Conservation (phyloP, 2,113 vertebrate genomes). For the Heliornis fulica region DNA sequence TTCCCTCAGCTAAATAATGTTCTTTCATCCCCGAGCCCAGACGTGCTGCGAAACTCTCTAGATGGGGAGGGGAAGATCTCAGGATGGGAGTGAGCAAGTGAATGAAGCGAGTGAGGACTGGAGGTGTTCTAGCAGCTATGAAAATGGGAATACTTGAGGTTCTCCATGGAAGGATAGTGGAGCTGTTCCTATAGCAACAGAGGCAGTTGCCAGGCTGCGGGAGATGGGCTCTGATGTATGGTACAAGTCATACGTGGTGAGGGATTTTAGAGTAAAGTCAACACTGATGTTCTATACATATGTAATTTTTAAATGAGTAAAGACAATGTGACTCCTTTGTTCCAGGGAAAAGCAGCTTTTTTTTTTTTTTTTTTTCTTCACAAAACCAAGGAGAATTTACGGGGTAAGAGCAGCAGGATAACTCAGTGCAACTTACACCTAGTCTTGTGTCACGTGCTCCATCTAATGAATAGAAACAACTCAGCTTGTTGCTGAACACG, state of each 20-base stretch:
- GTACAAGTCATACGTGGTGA: neutral
- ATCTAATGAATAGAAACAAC: neutral
- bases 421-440: neutral
- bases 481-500: neutral
- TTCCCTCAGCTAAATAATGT: neutral
- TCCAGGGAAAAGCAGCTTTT: neutral
- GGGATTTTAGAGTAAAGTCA: neutral
- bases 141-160: neutral
- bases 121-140: neutral
- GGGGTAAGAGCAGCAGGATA: neutral
- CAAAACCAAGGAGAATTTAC: neutral
- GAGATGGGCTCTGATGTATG: neutral
- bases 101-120: neutral
- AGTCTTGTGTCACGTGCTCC: neutral
- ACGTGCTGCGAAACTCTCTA: slow-evolving; percentile 28
- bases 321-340: neutral
- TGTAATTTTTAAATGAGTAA: neutral
- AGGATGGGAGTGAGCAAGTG: neutral
- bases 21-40: neutral
- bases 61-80: neutral
- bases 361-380: too few species aligned
- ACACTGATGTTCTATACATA: neutral
- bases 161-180: neutral
- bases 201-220: slow-evolving; percentile 46
- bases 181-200: slow-evolving; percentile 44